Evolutionary conservation across 2,888 invertebrate genomes (phyloP).

Genomic region (Eubasilissa splendida): DNA sequence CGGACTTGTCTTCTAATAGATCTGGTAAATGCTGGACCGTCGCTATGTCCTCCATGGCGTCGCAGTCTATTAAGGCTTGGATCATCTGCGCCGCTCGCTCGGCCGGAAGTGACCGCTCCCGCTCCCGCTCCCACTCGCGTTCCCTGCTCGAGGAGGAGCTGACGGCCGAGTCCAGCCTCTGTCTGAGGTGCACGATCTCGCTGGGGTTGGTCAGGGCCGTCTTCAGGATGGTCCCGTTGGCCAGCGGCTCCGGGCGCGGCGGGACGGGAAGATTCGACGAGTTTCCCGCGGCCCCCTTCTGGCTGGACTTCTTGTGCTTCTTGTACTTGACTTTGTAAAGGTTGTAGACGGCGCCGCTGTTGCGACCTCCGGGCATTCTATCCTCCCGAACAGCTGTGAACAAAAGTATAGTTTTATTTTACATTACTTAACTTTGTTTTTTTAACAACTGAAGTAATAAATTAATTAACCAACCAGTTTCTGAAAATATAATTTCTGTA

Average conservation of each 20-base stretch:
- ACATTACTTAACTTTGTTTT: too few species aligned
- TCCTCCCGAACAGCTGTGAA: conserved; percentile 95
- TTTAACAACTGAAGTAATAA: too few species aligned
- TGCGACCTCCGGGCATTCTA: conserved; percentile 99
- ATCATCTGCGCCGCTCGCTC: conserved; percentile 92
- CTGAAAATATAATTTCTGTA: too few species aligned
- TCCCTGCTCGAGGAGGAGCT: conserved; percentile 73
- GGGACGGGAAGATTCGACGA: conserved; percentile 70
- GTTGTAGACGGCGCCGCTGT: conserved; percentile 99
- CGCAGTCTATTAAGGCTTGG: conserved; percentile 94
- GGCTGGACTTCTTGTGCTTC: conserved; percentile 92
- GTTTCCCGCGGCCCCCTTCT: conserved; percentile 71
- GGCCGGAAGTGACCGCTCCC: conserved; percentile 86
- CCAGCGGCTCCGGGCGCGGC: conserved; percentile 82
- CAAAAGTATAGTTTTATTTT: too few species aligned
- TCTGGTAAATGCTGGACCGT: conserved; percentile 93
- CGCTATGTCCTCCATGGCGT: conserved; percentile 96
- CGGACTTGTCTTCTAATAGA: conserved; percentile 91
- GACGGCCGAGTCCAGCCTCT: conserved; percentile 89
- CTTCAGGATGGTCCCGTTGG: conserved; percentile 94
- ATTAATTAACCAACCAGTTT: too few species aligned
- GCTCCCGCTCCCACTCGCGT: conserved; percentile 55
- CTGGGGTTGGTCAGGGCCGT: conserved; percentile 95
- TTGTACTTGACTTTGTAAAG: conserved; percentile 99
- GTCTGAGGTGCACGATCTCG: conserved; percentile 91